These are phyloP conservation scores for Aphis craccivora DNA, from an alignment of 1,140 invertebrate species.

Conservation along the genomic window DNA sequence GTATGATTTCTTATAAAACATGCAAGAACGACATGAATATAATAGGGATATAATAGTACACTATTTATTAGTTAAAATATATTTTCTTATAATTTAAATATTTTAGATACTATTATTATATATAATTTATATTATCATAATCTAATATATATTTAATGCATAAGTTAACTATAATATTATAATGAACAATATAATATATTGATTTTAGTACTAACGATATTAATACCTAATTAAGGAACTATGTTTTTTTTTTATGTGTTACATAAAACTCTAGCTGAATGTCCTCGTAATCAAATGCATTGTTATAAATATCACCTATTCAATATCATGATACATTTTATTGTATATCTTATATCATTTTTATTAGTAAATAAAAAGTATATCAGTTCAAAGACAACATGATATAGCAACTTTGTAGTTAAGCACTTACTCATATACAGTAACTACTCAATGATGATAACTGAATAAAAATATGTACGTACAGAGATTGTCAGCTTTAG, in stretches of 20 bases:
- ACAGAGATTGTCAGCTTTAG: not conserved
- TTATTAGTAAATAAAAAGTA: not conserved
- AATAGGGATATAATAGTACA: not conserved
- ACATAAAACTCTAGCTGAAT: not conserved
- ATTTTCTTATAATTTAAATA: not conserved
- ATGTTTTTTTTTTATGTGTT: not conserved
- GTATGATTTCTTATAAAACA: not conserved
- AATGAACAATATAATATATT: not conserved
- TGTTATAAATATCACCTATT: not conserved
- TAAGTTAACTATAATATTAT: not conserved
- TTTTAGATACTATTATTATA: not conserved
- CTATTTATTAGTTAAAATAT: not conserved
- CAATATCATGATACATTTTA: not conserved
- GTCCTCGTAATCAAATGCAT: not conserved
- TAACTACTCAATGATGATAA: not conserved
- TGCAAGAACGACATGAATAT: not conserved
- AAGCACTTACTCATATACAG: not conserved
- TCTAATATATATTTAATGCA: not conserved
- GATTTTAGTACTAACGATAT: not conserved
- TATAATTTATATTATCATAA: not conserved
- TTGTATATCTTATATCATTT: not conserved
- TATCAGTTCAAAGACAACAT: not conserved
- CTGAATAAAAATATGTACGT: not conserved
- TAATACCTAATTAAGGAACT: not conserved
- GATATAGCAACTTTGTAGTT: not conserved